Conservation (phyloP, 1,140 invertebrate species). For the Rhyacophila brunnea region DNA sequence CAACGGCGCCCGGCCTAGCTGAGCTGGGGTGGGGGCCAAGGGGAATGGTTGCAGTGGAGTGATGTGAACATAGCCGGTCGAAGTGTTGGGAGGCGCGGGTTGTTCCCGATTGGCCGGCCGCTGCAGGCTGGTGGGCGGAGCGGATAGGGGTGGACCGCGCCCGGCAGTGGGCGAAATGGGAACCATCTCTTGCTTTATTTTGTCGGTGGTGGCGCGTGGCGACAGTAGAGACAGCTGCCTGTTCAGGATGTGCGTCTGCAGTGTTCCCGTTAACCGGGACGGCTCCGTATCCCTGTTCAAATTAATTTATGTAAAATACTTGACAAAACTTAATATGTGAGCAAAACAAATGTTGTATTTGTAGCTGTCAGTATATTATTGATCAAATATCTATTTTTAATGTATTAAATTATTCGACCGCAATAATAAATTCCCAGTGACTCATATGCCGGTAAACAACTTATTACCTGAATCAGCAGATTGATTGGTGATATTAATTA, state of each 20-base stretch:
- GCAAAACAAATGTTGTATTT: no score
- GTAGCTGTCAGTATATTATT: no score
- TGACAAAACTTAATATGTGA: no score
- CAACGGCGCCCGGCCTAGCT: constrained; percentile 82
- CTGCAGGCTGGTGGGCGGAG: constrained; percentile 37
- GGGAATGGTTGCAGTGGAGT: constrained; percentile 63
- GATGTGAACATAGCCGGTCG: no score
- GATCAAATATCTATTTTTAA: no score
- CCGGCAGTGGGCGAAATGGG: constrained; percentile 33
- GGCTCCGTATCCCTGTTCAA: no score
- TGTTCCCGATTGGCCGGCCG: constrained; percentile 6
- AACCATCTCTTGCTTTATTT: constrained; percentile 5
- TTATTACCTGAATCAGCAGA: no score
- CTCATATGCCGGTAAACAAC: no score
- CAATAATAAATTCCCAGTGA: no score
- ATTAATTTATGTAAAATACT: no score
- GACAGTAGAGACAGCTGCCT: constrained; percentile 20
- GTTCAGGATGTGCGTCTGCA: neutral
- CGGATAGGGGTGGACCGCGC: constrained; percentile 38
- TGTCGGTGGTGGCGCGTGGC: constrained; percentile 5
- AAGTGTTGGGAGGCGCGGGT: neutral
- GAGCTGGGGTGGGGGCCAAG: constrained; percentile 88
- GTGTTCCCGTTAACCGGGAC: neutral
- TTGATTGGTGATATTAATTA: no score
- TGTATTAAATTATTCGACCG: no score